Evolutionary conservation across 2,797 vertebrate species (phyloP).

Genomic region (Siniperca scherzeri): DNA sequence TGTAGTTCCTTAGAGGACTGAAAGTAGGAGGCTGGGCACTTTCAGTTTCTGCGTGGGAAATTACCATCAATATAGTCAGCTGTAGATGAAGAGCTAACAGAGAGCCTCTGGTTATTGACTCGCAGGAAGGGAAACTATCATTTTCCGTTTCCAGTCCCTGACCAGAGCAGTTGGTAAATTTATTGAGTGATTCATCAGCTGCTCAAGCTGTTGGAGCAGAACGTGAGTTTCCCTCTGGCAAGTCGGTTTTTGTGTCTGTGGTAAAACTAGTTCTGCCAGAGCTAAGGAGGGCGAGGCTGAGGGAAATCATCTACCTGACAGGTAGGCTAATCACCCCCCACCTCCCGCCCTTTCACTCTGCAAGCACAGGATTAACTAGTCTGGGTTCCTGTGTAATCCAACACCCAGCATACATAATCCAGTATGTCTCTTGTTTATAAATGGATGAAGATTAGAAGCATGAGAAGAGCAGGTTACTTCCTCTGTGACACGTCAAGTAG

Average conservation of each 20-base stretch:
- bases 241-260: not conserved
- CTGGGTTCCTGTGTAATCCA: conserved; percentile 60
- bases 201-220: not conserved
- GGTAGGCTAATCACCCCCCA: not conserved
- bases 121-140: not conserved
- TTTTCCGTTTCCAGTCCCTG: not conserved
- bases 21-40: not conserved
- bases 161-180: not conserved
- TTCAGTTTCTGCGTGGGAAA: not conserved
- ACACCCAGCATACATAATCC: conserved; percentile 61
- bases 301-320: not conserved
- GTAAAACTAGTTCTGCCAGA: conserved; percentile 59
- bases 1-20: conserved; percentile 23
- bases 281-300: conserved; percentile 19
- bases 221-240: not conserved
- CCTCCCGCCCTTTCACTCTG: not conserved
- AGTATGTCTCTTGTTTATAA: conserved; percentile 59
- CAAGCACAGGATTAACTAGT: conserved; percentile 23
- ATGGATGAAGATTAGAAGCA: conserved; percentile 74
- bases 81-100: conserved; percentile 3
- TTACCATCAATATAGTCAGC: conserved; percentile 12
- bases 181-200: not conserved
- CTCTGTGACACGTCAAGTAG: not conserved
- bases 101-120: not conserved
- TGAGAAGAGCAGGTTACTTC: conserved; percentile 40